Conservation (phyloP, 1,140 invertebrate species). For the Caenorhabditis briggsae region DNA sequence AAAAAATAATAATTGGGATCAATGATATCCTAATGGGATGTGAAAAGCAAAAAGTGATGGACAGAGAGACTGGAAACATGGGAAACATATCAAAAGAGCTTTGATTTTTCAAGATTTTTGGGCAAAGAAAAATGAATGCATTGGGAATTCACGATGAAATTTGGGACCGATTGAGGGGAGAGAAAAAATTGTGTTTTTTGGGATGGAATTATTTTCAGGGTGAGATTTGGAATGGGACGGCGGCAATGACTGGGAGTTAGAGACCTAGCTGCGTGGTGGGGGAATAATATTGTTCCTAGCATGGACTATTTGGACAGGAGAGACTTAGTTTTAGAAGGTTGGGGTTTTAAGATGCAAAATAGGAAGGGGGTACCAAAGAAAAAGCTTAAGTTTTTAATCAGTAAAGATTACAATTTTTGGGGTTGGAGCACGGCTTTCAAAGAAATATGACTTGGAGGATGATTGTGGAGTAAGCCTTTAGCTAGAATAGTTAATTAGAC, state of each 20-base stretch:
- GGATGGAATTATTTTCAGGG: not conserved
- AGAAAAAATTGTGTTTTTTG: not conserved
- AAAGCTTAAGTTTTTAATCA: constrained; percentile 2
- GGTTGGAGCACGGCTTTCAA: constrained; percentile 32
- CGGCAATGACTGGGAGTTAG: constrained; percentile 46
- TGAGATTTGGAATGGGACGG: constrained; percentile 32
- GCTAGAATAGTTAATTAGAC: not conserved
- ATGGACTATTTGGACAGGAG: not conserved
- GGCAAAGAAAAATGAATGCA: constrained; percentile 3
- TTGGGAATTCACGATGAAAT: not conserved
- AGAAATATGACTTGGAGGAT: not conserved
- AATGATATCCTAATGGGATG: not conserved
- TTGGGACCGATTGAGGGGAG: constrained; percentile 2
- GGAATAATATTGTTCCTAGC: not conserved
- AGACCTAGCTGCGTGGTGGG: constrained; percentile 4
- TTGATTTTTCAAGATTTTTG: not conserved
- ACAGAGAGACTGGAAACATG: not conserved
- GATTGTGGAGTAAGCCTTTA: too few relatives aligned
- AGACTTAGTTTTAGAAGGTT: not conserved
- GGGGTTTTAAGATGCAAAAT: not conserved
- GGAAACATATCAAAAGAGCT: not conserved
- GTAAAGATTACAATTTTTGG: not conserved
- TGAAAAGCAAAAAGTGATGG: not conserved
- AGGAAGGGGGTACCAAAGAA: not conserved
- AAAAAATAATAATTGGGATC: not conserved